These are phyloP conservation scores for Epinephelus coioides DNA, from an alignment of 2,797 vertebrate species.

Conservation along the genomic window DNA sequence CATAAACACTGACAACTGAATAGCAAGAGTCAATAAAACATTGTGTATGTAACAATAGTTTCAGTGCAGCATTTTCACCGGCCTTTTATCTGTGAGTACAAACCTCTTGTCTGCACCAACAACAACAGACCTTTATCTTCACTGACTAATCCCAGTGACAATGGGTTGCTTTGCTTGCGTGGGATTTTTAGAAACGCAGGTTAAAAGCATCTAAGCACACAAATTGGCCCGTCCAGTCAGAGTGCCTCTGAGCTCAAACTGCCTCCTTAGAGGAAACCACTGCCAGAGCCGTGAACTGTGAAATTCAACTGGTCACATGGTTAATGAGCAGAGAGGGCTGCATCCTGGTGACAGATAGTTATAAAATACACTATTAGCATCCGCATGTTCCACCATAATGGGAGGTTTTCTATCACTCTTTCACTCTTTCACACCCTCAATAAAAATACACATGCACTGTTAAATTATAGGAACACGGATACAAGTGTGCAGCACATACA, in stretches of 20 bases:
- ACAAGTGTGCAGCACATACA: not conserved
- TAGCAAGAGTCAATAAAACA: constrained; percentile 16
- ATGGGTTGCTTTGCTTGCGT: constrained; percentile 12
- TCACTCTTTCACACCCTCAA: not conserved
- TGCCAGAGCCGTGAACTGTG: constrained; percentile 52
- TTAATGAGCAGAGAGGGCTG: constrained; percentile 55
- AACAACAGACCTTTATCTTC: constrained; percentile 5
- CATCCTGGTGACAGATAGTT: constrained; percentile 15
- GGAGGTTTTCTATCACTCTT: not conserved
- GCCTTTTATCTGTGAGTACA: constrained; percentile 1
- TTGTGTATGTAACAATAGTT: not conserved
- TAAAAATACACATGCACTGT: not conserved
- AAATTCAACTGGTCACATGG: constrained; percentile 58
- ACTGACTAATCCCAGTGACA: constrained; percentile 23
- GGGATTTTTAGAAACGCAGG: not conserved
- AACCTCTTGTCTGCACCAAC: not conserved
- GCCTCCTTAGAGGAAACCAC: constrained; percentile 47
- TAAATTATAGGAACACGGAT: constrained; percentile 3
- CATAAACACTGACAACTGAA: constrained; percentile 12
- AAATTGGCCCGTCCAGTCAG: constrained; percentile 29
- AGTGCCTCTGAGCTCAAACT: constrained; percentile 41
- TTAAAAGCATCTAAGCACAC: constrained; percentile 28
- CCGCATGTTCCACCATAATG: constrained; percentile 27
- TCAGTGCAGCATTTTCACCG: not conserved
- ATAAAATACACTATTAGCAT: constrained; percentile 49